Evolutionary conservation across 2,888 invertebrate genomes (phyloP), one percentile per base, ranked within the genome.

Genomic region (Petrophora chlorosata): DNA sequence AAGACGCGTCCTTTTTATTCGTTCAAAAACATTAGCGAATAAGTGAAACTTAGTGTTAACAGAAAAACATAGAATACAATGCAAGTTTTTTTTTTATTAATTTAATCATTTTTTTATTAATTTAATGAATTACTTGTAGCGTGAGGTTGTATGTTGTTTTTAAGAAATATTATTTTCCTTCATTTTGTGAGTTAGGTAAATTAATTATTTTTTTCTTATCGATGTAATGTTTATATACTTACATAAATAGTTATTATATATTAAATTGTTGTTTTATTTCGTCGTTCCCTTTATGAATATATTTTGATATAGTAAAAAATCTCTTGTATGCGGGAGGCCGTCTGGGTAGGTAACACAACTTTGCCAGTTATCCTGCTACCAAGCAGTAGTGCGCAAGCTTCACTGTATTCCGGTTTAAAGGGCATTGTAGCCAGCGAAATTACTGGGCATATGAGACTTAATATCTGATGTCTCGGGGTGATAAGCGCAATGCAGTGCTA

Each of bases 161-260:
- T 58, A 58, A 57, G 55, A 53, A 57, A 42, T 48, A 48, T 48
- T 42, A 48, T 77, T 72, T 70, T 66, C 53, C 53, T 80, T 73
- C 62, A 65, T 72, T 77, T 83, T 77, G 85, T 85, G 83, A 82
- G 69, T 84, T 89, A 85, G 80, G 78, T 83, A 85, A 88, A 85
- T 86, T 77, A 87, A 87, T 82, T 82, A 81, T 83, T 84, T 85
- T 85, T 87, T 88, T 86, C 86, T 82, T 84, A 81, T 88, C 76
- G 74, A 86, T 89, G 87, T 89, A 85, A 87, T 86, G 89, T 90
- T 89, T 89, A 87, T 89, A 89, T 86, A 89, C 82, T 85, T 89
- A 88, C 83, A 87, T 89, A 88, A 85, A 90, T 90, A 90, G 89
- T 90, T 90, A 90, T 88, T 87, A 88, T 89, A 87, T 88, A 88